Evolutionary conservation across 2,113 vertebrate genomes (phyloP).

Genomic region (Sander vitreus): DNA sequence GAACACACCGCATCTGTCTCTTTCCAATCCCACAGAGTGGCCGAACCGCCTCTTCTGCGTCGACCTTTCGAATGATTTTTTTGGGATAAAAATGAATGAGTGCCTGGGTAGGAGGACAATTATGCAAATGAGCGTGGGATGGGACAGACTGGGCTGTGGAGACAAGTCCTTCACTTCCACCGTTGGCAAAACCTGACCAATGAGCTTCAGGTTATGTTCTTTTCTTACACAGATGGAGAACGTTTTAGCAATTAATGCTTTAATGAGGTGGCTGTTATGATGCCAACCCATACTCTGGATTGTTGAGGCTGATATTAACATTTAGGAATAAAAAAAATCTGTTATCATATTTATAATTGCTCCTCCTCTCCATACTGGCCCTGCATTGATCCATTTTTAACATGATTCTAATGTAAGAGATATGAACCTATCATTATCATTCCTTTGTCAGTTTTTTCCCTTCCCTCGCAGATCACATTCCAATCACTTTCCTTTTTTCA

Average conservation of each 20-base stretch:
- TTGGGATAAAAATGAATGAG: conserved; percentile 28
- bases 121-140: conserved; percentile 41
- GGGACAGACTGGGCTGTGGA: not conserved
- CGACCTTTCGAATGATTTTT: conserved; percentile 56
- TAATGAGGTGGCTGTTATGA: not conserved
- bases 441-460: not conserved
- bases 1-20: conserved; percentile 32
- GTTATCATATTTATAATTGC: too few relatives aligned
- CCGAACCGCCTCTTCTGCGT: conserved; percentile 29
- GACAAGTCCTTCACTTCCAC: conserved; percentile 8
- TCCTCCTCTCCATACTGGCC: too few relatives aligned
- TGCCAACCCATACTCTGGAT: not conserved
- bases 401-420: too few relatives aligned
- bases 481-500: not conserved
- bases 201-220: not conserved
- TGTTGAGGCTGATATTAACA: not conserved
- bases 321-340: not conserved
- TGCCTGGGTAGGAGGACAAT: conserved; percentile 34
- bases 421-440: too few relatives aligned
- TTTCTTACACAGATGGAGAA: not conserved
- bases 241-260: too few relatives aligned
- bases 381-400: too few relatives aligned
- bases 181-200: not conserved
- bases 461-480: not conserved
- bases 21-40: conserved; percentile 64